Evolutionary conservation across 37 sponge, comb jelly and placozoan species (phyloP), one percentile per base, ranked within the genome.

Genomic region (Aphrocallistes beatrix): DNA sequence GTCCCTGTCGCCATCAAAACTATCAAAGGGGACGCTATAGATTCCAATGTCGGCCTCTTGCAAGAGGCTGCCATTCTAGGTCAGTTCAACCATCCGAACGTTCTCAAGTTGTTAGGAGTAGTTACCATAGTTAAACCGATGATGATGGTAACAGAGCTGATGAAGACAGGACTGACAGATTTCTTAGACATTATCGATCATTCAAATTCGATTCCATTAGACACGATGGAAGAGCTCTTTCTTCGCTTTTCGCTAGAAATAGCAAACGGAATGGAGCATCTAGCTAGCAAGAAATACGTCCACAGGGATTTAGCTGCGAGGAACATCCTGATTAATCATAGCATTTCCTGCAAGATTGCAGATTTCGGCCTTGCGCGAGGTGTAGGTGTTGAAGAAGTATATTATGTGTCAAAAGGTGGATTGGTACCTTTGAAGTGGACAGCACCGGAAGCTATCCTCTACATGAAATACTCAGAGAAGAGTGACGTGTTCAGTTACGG

Each of bases 401-500:
- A 60, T 60, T 60, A 60, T 30, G 28, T 60, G 3, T 60, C 75
- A 60, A 19, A 60, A 28, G 75, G 75, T 1, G 75, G 75, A 60
- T 13, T 60, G 34, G 21, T 60, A 3, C 75, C 75, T 25, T 19
- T 60, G 17, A 60, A 60, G n/a, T 60, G 75, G 75, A 60, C 75
- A 60, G 75, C 75, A 25, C 75, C 75, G 34, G 75, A 60, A 13
- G 75, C 75, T 13, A 60, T 60, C 28, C 10, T 60, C 8, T 60
- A 25, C 34, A 60, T 25, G 75, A 60, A 60, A 60, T 60, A 60
- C 75, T 60, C 75, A 3, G 75, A 60, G 34, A 60, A 28, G 75
- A 60, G 75, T 60, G 75, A 60, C 75, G 75, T 60, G 21, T 60
- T 60, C 75, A 60, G 75, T 30, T 60, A 60, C 34, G 75, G 75